Conservation (phyloP, 2,113 vertebrate species). For the Serinus canaria region DNA sequence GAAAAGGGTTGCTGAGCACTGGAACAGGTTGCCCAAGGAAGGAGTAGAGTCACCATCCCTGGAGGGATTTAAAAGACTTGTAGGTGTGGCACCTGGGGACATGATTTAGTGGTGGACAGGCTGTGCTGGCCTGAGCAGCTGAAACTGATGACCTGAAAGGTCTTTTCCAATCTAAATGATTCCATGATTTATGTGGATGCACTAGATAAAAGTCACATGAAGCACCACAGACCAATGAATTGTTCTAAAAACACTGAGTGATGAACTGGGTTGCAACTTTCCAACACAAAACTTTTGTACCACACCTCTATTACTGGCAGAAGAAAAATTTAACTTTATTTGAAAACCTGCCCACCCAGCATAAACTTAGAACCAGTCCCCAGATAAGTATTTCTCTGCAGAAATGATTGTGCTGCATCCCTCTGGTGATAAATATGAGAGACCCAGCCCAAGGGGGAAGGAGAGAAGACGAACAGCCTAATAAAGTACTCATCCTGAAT, state of each 20-base stretch:
- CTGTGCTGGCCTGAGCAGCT: background rate
- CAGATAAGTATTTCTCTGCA: background rate
- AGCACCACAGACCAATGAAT: fast-evolving
- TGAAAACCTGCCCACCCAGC: background rate
- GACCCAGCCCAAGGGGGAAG: background rate
- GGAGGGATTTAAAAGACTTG: background rate
- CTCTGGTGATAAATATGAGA: fast-evolving
- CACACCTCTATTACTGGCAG: background rate
- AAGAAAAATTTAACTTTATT: background rate
- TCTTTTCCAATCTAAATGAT: background rate
- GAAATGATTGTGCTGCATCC: fast-evolving
- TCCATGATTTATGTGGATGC: background rate
- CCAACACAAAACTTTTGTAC: background rate
- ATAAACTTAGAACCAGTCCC: background rate
- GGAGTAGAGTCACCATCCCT: background rate
- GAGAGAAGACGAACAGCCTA: background rate
- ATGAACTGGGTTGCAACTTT: background rate
- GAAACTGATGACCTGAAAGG: background rate
- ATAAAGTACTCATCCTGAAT: background rate
- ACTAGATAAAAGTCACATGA: background rate
- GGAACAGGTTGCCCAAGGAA: background rate
- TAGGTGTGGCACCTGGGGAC: background rate
- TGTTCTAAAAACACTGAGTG: background rate
- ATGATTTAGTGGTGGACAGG: background rate
- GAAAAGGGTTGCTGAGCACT: background rate